A percentile compares a stretch with the other conserved stretches of the same genome.
These are phyloP conservation scores for Nematostella vectensis DNA, from an alignment of 92 coral and sea anemone genomes.

Conservation along the genomic window DNA sequence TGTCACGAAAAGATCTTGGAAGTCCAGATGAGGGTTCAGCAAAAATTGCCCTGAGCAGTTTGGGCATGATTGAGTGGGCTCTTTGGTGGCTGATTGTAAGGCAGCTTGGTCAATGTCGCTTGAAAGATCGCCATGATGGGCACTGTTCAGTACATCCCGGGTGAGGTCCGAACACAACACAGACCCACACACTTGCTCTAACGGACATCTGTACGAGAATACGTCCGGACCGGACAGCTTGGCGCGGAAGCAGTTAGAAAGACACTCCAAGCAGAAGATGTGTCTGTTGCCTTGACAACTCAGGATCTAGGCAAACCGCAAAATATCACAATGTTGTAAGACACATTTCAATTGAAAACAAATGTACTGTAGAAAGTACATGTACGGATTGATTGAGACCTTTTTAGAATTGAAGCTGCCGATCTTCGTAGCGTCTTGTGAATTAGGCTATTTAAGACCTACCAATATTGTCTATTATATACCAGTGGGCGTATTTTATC, in stretches of 20 bases:
- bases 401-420: too few relatives aligned
- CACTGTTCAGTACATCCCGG: constrained; percentile 8
- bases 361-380: too few relatives aligned
- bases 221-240: constrained; percentile 1
- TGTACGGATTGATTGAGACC: too few relatives aligned
- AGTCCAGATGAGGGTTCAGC: background rate
- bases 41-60: constrained; percentile 13
- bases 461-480: too few relatives aligned
- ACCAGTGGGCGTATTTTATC: too few relatives aligned
- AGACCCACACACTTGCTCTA: constrained; percentile 9
- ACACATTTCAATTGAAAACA: too few relatives aligned
- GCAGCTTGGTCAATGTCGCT: background rate
- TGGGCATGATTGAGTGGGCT: constrained; percentile 18
- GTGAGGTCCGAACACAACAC: constrained; percentile 13
- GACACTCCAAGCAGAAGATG: constrained; percentile 10
- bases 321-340: background rate
- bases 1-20: constrained; percentile 18
- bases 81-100: constrained; percentile 10
- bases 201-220: constrained; percentile 23
- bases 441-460: too few relatives aligned
- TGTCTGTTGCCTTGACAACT: constrained; percentile 5
- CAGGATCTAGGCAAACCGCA: constrained; percentile 2
- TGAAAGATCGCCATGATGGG: background rate
- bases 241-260: constrained; percentile 11
- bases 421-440: too few relatives aligned